phyloP scores from a whole-genome alignment of 2,113 vertebrate genomes.

The Dipodomys spectabilis region DNA sequence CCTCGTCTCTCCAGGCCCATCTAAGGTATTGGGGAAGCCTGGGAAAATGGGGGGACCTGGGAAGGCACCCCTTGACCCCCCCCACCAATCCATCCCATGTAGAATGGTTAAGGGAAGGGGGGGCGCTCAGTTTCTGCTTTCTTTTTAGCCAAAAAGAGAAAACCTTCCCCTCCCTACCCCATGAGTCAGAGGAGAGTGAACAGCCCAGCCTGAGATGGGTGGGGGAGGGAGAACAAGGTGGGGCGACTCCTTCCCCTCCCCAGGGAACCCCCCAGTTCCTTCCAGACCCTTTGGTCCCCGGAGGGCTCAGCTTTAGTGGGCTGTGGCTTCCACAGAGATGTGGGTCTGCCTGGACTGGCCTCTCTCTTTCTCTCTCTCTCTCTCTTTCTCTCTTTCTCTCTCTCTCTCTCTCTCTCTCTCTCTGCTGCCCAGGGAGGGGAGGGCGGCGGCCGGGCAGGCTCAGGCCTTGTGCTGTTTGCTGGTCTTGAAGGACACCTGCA shows the following conservation, averaged over 20 bases:
- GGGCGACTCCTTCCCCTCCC: constrained; percentile 18
- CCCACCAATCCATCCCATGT: constrained; percentile 11
- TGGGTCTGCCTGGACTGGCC: constrained; percentile 71
- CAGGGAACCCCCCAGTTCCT: background rate
- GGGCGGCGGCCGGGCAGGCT: constrained; percentile 72
- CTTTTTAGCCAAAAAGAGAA: constrained; percentile 77
- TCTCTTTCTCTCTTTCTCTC: constrained; percentile 45
- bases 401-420: constrained; percentile 68
- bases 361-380: constrained; percentile 46
- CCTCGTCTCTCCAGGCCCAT: constrained; percentile 50
- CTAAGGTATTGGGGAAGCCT: constrained; percentile 26
- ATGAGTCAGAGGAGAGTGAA: constrained; percentile 76
- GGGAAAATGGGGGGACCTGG: constrained; percentile 43
- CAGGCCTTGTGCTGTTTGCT: constrained; percentile 99
- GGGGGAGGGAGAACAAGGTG: background rate
- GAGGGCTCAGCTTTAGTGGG: constrained; percentile 71
- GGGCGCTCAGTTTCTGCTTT: constrained; percentile 64
- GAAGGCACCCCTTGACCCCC: background rate
- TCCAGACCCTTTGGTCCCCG: constrained; percentile 46
- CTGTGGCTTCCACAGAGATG: constrained; percentile 24
- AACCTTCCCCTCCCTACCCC: constrained; percentile 59
- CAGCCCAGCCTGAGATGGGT: constrained; percentile 49
- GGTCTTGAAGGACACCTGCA: constrained; percentile 99
- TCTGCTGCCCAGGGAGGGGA: constrained; percentile 77
- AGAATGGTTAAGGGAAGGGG: constrained; percentile 32